Base-by-base conservation (phyloP, 2,888 invertebrate genomes). In the Amphipoea lucens region DNA sequence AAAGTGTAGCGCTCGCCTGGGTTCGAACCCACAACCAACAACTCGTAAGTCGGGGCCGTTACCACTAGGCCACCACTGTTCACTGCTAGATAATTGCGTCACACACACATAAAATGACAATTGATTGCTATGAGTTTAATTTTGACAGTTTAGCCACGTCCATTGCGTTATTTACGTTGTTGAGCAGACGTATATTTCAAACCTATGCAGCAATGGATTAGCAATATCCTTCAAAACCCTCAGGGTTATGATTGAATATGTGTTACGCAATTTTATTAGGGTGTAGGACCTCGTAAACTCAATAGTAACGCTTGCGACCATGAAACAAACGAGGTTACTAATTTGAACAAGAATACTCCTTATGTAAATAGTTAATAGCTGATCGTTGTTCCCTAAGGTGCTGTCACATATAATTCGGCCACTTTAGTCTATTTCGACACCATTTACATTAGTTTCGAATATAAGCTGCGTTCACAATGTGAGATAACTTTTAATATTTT, bases 401-500 rank as follows among this genome's bases (percentile, higher is more conserved):
- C 17, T 65, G 68, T 81, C 74, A 87, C 65, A 63, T 87, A 75
- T 60, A 87, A 85, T 87, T 85, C 40, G 57, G 40, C 1, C 45
- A 81, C 48, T 85, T 80, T 67, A 70, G 4, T 72, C 63, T 51
- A 36, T 73, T 74, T 70, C 69, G 20, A 72, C 67, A 63, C 14
- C 20, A 29, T 67, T 74, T 79, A 54, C 45, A 65, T 67, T 65
- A 14, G 63, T 74, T 40, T 9, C 36, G n/a, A 63, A 14, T 14
- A 45, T 51, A 87, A 23, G 88, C 45, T 69, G 57, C 23, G 72
- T 77, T 14, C 67, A 87, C 54, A 73, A 2, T 70, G 85, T 65
- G 20, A 7, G 36, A 6, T 42, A 9, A 7, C 0, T 29, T 29
- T 62, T 2, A 40, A 14, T 36, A 23, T n/a, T 51, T 23, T 60